Conservation (phyloP, 1,140 invertebrate species). For the Scaptomyza pallida region DNA sequence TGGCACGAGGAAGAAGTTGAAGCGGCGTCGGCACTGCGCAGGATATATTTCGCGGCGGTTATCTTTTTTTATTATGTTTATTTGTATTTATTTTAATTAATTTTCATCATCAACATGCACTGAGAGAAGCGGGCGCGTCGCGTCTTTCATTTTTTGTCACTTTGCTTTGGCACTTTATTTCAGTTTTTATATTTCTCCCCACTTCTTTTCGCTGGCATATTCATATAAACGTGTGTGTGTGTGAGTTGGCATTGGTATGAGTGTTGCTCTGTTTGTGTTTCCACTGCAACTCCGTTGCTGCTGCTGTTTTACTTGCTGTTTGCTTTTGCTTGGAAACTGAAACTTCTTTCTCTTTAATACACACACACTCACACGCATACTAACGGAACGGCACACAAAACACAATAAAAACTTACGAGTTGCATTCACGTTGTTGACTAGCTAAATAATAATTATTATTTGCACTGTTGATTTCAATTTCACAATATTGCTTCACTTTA, state of each 20-base stretch:
- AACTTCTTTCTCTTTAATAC: constrained; percentile 73
- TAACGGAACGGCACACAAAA: constrained; percentile 43
- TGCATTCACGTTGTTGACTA: constrained; percentile 24
- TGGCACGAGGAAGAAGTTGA: constrained; percentile 25
- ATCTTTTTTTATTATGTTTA: constrained; percentile 31
- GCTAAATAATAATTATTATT: constrained; percentile 30
- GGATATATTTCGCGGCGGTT: constrained; percentile 61
- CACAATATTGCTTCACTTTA: constrained; percentile 41
- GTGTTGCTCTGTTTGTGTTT: constrained; percentile 66
- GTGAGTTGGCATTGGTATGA: constrained; percentile 23
- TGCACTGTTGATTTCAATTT: constrained; percentile 29
- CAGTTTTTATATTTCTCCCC: constrained; percentile 56
- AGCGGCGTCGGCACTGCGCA: constrained; percentile 56
- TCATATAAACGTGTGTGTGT: constrained; percentile 26
- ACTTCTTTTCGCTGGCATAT: constrained; percentile 56
- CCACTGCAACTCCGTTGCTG: constrained; percentile 67
- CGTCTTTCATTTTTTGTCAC: constrained; percentile 39
- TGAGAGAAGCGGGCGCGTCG: constrained; percentile 28
- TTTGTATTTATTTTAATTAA: constrained; percentile 58
- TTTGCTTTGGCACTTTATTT: constrained; percentile 71
- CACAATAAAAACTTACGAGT: constrained; percentile 57
- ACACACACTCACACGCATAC: constrained; percentile 34
- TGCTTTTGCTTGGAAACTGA: constrained; percentile 61
- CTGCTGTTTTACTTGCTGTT: constrained; percentile 44
- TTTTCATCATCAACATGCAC: constrained; percentile 37